These are phyloP conservation scores for Schizaphis graminum DNA, from an alignment of 2,888 invertebrate genomes.

Conservation along the genomic window DNA sequence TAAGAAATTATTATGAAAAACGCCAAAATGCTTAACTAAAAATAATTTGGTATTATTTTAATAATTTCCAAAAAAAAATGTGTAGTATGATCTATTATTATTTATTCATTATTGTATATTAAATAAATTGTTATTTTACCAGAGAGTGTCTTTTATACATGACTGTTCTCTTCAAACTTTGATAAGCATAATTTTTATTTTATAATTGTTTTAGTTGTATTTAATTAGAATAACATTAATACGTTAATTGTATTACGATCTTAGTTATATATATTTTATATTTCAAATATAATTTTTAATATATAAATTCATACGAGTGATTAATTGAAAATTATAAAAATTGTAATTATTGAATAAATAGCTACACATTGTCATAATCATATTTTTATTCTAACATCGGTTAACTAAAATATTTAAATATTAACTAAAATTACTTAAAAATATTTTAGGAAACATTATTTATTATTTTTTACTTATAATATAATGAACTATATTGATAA, in stretches of 20 bases:
- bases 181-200: neutral
- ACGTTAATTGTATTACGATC: neutral
- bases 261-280: neutral
- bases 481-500: neutral
- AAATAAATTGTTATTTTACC: neutral
- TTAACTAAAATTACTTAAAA: neutral
- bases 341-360: neutral
- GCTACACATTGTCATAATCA: neutral
- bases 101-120: neutral
- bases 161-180: neutral
- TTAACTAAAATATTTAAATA: neutral
- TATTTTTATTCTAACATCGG: neutral
- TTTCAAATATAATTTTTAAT: neutral
- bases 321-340: neutral
- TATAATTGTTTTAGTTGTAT: neutral
- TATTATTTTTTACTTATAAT: neutral
- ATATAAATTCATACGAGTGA: neutral
- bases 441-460: neutral
- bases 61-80: neutral
- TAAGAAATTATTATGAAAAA: neutral
- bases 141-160: neutral
- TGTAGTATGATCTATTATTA: neutral
- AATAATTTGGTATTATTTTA: neutral
- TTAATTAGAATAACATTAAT: neutral
- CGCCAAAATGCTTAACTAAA: neutral